Percentiles rank a stretch among this genome's conserved stretches.
These are phyloP conservation scores for Pachypsylla venusta DNA, from an alignment of 1,140 invertebrate species.

Conservation along the genomic window DNA sequence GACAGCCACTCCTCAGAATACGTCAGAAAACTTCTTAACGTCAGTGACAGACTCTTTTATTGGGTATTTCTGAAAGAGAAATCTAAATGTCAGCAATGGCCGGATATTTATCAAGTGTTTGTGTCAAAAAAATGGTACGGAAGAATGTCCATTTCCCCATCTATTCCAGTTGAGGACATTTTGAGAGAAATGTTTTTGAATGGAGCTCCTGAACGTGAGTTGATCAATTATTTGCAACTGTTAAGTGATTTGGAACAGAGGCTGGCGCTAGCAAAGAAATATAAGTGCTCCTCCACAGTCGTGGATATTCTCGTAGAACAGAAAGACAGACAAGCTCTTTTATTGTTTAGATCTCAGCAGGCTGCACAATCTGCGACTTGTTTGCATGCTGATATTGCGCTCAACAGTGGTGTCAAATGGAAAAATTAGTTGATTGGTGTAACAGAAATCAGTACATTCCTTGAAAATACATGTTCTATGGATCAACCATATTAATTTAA, in stretches of 20 bases:
- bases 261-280: not conserved
- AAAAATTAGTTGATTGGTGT: no score
- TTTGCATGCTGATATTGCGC: conserved; percentile 33
- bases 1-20: not conserved
- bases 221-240: not conserved
- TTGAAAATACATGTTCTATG: no score
- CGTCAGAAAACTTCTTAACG: not conserved
- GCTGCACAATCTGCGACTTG: conserved; percentile 33
- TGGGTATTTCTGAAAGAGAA: conserved; percentile 1
- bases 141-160: not conserved
- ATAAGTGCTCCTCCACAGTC: not conserved
- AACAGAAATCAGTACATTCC: no score
- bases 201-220: not conserved
- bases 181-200: not conserved
- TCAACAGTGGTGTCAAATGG: conserved; percentile 20
- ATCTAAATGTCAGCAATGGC: not conserved
- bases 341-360: conserved; percentile 33
- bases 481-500: no score
- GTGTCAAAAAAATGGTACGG: conserved; percentile 2
- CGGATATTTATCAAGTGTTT: not conserved
- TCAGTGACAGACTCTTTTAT: not conserved
- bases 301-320: conserved; percentile 20
- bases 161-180: not conserved
- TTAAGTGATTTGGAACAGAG: not conserved
- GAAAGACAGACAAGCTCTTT: conserved; percentile 32